phyloP scores from a whole-genome alignment of 2,797 vertebrate genomes.

The Petrocephalus sullivani region DNA sequence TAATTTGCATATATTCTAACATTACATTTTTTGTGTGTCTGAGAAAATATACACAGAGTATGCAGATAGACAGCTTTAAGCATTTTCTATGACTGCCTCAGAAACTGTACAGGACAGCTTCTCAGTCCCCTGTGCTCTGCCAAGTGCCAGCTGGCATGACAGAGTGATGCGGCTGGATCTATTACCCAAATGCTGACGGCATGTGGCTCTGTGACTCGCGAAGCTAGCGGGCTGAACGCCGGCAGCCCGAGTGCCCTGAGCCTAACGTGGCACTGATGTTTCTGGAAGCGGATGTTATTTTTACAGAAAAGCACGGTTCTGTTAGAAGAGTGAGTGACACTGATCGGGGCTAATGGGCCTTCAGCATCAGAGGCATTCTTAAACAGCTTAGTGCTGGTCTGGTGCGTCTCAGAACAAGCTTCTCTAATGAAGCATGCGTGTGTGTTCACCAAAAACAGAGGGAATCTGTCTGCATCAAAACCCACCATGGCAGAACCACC shows the following conservation, averaged over 20 bases:
- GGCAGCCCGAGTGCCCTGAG: background rate
- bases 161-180: background rate
- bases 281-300: background rate
- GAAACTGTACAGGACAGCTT: background rate
- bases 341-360: background rate
- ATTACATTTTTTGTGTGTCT: background rate
- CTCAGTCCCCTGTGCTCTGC: background rate
- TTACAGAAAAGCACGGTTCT: background rate
- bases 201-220: background rate
- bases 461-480: background rate
- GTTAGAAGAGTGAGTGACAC: background rate
- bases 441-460: background rate
- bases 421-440: background rate
- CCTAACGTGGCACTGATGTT: background rate
- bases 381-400: background rate
- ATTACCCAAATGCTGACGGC: background rate
- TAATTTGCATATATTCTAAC: background rate
- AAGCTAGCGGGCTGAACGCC: background rate
- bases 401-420: background rate
- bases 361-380: conserved; percentile 22
- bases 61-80: background rate
- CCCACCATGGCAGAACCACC: background rate
- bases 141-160: background rate
- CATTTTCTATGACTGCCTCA: background rate
- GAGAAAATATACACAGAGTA: background rate